These are phyloP conservation scores for Gallinago paraguaiae DNA, from an alignment of 2,113 vertebrate genomes.

Conservation along the genomic window DNA sequence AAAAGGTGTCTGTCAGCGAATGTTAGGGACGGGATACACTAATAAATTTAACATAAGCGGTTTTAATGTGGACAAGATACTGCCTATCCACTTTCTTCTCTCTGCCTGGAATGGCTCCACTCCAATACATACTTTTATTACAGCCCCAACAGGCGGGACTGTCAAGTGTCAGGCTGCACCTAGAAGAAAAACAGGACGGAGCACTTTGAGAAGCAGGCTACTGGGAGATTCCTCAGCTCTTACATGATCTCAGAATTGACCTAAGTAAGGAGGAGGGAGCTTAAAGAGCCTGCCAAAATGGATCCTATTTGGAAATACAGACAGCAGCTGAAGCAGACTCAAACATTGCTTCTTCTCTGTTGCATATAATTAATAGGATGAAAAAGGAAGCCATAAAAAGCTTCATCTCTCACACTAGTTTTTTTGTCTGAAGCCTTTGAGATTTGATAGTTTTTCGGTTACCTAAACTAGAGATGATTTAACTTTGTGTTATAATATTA, in stretches of 20 bases:
- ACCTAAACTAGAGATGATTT: background rate
- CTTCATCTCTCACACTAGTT: background rate
- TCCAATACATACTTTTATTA: background rate
- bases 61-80: background rate
- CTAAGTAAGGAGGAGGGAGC: background rate
- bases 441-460: background rate
- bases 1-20: background rate
- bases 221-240: background rate
- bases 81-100: background rate
- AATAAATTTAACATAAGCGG: background rate
- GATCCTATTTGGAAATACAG: background rate
- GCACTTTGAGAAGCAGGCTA: background rate
- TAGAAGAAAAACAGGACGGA: background rate
- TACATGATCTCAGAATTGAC: background rate
- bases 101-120: background rate
- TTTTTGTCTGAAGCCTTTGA: background rate
- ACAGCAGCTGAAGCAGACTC: background rate
- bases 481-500: background rate
- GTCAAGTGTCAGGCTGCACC: background rate
- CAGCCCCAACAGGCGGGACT: background rate
- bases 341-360: background rate
- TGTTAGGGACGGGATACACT: background rate
- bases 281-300: background rate
- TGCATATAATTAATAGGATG: background rate
- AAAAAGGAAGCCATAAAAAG: background rate